These are phyloP conservation scores for Trichonephila clavipes DNA, from an alignment of 1,140 invertebrate species.

Conservation along the genomic window DNA sequence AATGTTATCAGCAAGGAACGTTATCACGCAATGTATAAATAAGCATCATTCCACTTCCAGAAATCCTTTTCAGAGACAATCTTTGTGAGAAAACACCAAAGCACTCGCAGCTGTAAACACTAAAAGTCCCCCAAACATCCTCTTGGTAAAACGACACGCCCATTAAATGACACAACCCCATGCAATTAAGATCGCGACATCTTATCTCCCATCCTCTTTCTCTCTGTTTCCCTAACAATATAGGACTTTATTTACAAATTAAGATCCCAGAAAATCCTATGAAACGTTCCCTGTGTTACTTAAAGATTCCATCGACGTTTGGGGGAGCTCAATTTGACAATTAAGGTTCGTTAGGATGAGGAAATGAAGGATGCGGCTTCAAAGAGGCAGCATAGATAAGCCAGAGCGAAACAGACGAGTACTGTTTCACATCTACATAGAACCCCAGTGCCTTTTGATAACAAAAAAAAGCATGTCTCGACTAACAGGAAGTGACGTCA, in stretches of 20 bases:
- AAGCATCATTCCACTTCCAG: no score
- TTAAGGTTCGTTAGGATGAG: constrained; percentile 49
- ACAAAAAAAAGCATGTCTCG: background rate
- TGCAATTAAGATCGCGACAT: constrained; percentile 4
- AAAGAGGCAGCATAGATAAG: constrained; percentile 26
- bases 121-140: background rate
- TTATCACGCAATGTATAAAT: no score
- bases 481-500: constrained; percentile 46
- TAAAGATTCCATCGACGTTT: constrained; percentile 29
- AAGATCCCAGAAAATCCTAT: background rate
- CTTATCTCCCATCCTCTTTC: background rate
- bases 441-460: background rate
- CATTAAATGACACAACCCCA: constrained; percentile 17
- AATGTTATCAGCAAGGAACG: no score
- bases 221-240: background rate
- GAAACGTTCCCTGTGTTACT: background rate
- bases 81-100: background rate
- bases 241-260: constrained; percentile 31
- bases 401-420: background rate
- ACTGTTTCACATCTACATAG: background rate
- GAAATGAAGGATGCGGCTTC: constrained; percentile 17
- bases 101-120: background rate
- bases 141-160: background rate
- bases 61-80: background rate
- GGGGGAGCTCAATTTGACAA: constrained; percentile 39